Evolutionary conservation across 2,797 vertebrate genomes (phyloP).

Genomic region (Pseudotriccus pelzelni): DNA sequence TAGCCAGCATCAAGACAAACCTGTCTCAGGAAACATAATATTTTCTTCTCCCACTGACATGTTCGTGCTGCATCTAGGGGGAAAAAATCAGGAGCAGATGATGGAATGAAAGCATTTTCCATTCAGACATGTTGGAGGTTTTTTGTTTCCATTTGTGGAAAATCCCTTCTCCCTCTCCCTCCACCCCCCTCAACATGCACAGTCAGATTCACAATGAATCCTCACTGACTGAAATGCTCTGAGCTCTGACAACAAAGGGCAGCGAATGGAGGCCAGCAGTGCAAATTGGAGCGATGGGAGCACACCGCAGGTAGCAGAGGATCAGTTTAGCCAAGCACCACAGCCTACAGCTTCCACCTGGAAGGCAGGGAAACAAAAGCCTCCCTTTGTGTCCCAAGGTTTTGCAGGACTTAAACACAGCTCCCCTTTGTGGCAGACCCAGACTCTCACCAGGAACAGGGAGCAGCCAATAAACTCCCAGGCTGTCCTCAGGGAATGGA

Average conservation of each 20-base stretch:
- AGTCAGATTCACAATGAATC: neutral
- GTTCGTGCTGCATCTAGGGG: neutral
- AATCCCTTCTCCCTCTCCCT: neutral
- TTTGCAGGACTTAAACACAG: neutral
- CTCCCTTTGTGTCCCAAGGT: neutral
- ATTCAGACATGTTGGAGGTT: neutral
- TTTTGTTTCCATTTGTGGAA: constrained; percentile 6
- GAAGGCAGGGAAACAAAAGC: constrained; percentile 39
- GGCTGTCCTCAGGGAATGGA: neutral
- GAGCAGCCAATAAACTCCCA: neutral
- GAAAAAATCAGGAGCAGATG: neutral
- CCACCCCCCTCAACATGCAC: neutral
- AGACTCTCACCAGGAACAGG: neutral
- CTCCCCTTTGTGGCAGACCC: neutral
- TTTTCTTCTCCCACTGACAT: constrained; percentile 4
- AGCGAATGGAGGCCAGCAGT: neutral
- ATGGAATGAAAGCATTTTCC: neutral
- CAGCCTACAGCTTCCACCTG: neutral
- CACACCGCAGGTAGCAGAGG: neutral
- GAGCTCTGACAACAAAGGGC: neutral
- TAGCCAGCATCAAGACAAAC: constrained; percentile 25
- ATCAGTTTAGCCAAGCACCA: neutral
- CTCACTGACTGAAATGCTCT: neutral
- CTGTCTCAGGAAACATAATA: constrained; percentile 17
- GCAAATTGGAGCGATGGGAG: constrained; percentile 7